Evolutionary conservation across 2,888 invertebrate species (phyloP).

Genomic region (Campopleginae sp.): DNA sequence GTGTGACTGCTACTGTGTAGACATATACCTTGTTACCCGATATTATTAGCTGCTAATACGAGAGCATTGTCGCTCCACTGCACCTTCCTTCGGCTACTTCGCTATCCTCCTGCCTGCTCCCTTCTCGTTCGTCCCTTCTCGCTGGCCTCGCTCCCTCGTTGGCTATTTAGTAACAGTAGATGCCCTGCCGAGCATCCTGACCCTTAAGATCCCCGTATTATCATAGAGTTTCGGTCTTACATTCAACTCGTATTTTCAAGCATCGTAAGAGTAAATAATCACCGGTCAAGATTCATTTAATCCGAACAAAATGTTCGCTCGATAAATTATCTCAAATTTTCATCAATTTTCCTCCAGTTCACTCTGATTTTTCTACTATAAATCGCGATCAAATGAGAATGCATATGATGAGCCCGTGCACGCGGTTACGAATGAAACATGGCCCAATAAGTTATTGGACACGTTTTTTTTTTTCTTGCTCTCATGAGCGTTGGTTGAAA

Average conservation of each 20-base stretch:
- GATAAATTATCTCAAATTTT: neutral
- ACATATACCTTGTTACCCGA: constrained; percentile 74
- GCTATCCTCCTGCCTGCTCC: neutral
- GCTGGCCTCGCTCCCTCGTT: constrained; percentile 26
- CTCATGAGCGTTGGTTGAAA: neutral
- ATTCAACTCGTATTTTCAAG: neutral
- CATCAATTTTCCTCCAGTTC: neutral
- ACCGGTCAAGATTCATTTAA: neutral
- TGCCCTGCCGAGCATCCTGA: constrained; percentile 69
- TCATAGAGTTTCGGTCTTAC: constrained; percentile 19
- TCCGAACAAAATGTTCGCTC: neutral
- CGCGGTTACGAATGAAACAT: neutral
- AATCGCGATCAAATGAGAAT: neutral
- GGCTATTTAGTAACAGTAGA: constrained; percentile 76
- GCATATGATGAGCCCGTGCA: neutral
- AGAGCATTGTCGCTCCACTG: constrained; percentile 56
- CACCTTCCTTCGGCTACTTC: constrained; percentile 26
- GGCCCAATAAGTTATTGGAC: neutral
- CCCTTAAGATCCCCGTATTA: constrained; percentile 45
- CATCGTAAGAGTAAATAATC: neutral
- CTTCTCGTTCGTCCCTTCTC: neutral
- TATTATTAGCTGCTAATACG: constrained; percentile 78
- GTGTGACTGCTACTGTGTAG: constrained; percentile 70
- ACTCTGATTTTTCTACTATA: neutral
- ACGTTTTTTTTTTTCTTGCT: neutral